Evolutionary conservation across 2,797 vertebrate genomes (phyloP), one percentile per base, ranked within the genome.

Genomic region (Euthynnus affinis): DNA sequence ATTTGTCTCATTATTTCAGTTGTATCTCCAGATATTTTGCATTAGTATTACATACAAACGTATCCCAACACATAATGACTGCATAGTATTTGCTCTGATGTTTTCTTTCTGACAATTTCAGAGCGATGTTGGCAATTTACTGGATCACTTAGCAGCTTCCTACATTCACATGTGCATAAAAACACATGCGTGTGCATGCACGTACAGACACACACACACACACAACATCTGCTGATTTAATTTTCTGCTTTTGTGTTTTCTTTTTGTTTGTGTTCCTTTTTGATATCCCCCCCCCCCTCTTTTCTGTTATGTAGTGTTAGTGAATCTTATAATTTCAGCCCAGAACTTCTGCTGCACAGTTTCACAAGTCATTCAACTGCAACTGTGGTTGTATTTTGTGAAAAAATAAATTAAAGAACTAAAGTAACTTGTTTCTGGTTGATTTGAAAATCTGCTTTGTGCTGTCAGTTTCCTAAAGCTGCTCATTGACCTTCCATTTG

Each of bases 81-180:
- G 6, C 6, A 65, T 12, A 29, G 55, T 49, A 56, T 79, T 78
- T 80, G 18, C 37, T 37, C 32, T 58, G 14, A 73, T 64, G 70
- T 73, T 63, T 80, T 56, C 27, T 58, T 42, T 79, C 53, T 76
- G 51, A 53, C 68, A 56, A 74, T 86, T 83, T 84, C 53, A 75
- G 62, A 60, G 71, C 2, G 44, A 59, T 29, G 49, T 49, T 15
- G 10, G 37, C 70, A 76, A 77, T 81, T 83, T 75, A 71, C 29
- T 0, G 32, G 72, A 67, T 82, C 74, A 68, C 17, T 78, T 72
- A 65, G 29, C 55, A 68, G 74, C 59, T 67, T 48, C 60, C 34
- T 55, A 52, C 76, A 69, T 59, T 81, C 70, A 62, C 57, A 37
- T 37, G 37, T 37, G 37, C 37, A 37, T 37, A 37, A 37, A 37